phyloP scores from a whole-genome alignment of 2,113 vertebrate species.

The Oncorhynchus keta region DNA sequence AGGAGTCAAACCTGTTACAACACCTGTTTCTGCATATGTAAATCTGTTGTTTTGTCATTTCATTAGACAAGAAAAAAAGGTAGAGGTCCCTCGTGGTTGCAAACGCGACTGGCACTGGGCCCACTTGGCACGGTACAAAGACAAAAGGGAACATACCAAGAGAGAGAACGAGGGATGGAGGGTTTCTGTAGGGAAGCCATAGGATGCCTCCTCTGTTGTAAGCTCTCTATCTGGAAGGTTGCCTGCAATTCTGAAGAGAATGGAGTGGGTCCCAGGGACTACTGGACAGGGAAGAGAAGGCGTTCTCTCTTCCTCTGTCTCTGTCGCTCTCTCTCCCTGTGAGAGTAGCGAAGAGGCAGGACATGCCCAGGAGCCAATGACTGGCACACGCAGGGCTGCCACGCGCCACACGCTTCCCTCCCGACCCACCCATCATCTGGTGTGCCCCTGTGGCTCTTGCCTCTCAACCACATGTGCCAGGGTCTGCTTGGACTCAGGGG shows the following conservation, averaged over 20 bases:
- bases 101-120: slow-evolving; percentile 77
- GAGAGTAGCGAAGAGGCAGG: slow-evolving; percentile 77
- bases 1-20: slow-evolving; percentile 91
- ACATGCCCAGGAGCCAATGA: slow-evolving; percentile 80
- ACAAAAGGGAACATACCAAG: slow-evolving; percentile 42
- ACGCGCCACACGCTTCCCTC: slow-evolving; percentile 65
- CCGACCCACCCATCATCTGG: slow-evolving; percentile 82
- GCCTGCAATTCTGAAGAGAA: slow-evolving; percentile 66
- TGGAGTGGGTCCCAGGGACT: slow-evolving; percentile 34
- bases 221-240: slow-evolving; percentile 79
- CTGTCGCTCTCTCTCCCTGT: slow-evolving; percentile 47
- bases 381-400: slow-evolving; percentile 81
- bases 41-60: slow-evolving; percentile 95
- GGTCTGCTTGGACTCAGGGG: slow-evolving; percentile 85
- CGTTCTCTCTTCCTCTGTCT: not conserved
- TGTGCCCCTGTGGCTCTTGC: slow-evolving; percentile 82
- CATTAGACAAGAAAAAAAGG: slow-evolving; percentile 81
- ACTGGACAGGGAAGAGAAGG: not conserved
- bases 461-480: slow-evolving; percentile 84
- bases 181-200: slow-evolving; percentile 66
- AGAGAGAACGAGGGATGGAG: slow-evolving; percentile 34
- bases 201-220: slow-evolving; percentile 66
- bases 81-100: slow-evolving; percentile 80
- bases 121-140: no score
- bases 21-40: slow-evolving; percentile 93